Conservation (phyloP, 2,888 invertebrate species). For the Frankliniella intonsa region DNA sequence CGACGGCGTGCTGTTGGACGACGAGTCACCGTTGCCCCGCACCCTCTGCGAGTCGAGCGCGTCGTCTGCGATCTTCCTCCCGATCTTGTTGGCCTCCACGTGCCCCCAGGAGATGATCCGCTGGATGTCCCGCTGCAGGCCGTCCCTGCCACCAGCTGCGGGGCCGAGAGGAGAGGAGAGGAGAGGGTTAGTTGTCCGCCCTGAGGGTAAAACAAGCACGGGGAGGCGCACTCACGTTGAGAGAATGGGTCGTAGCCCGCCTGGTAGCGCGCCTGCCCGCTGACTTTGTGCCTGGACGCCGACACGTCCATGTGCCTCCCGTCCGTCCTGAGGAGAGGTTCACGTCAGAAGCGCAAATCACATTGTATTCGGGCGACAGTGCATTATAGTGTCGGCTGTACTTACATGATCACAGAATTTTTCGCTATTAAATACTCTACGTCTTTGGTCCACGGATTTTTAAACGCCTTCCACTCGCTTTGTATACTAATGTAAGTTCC, state of each 20-base stretch:
- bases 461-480: conserved; percentile 83
- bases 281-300: neutral
- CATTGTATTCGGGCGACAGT: too few relatives aligned
- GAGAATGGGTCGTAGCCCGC: conserved; percentile 55
- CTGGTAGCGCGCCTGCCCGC: neutral
- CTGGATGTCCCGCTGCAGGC: conserved; percentile 48
- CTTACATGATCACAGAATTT: conserved; percentile 70
- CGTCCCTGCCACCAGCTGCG: conserved; percentile 50
- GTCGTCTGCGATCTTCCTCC: conserved; percentile 76
- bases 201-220: neutral
- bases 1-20: conserved; percentile 37
- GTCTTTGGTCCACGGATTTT: conserved; percentile 94
- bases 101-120: conserved; percentile 63
- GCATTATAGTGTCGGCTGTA: conserved; percentile 34
- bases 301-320: neutral
- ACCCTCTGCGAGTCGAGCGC: conserved; percentile 57
- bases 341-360: neutral
- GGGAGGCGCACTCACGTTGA: conserved; percentile 49
- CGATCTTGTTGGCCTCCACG: conserved; percentile 79
- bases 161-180: too few relatives aligned
- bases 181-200: neutral
- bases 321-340: neutral
- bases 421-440: conserved; percentile 85
- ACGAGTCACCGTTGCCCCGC: conserved; percentile 47
- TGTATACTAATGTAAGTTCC: conserved; percentile 67